Conservation (phyloP, 2,113 vertebrate genomes). For the Spea bombifrons region DNA sequence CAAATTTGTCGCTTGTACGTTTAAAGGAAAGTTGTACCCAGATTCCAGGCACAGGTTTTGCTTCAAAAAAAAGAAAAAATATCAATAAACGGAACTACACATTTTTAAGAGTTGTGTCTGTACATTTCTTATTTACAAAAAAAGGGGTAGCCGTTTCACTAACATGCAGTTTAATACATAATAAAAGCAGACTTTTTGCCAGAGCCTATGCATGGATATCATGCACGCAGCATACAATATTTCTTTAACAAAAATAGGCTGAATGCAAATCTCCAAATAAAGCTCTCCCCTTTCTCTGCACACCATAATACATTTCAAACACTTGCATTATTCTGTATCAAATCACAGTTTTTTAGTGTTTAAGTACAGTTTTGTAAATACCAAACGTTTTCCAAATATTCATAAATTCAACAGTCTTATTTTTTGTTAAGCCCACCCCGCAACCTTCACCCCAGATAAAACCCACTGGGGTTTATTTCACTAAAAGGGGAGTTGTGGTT, state of each 20-base stretch:
- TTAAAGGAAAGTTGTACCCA: background rate
- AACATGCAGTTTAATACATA: conserved; percentile 69
- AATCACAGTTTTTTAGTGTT: conserved; percentile 55
- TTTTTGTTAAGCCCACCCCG: conserved; percentile 13
- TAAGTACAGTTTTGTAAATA: conserved; percentile 45
- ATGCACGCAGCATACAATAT: conserved; percentile 56
- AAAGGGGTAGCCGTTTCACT: conserved; percentile 49
- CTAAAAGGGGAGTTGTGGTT: no score
- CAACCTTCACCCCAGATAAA: background rate
- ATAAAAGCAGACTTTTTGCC: conserved; percentile 65
- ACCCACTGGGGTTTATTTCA: background rate
- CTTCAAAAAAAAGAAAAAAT: accelerated
- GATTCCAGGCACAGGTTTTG: conserved; percentile 9
- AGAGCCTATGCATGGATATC: conserved; percentile 67
- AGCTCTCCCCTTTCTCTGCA: conserved; percentile 49
- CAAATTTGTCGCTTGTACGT: background rate
- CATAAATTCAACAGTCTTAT: conserved; percentile 59
- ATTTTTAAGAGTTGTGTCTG: background rate
- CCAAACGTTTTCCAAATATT: conserved; percentile 49
- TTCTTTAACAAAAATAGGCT: conserved; percentile 52
- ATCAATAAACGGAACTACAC: background rate
- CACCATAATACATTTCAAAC: background rate
- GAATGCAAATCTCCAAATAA: conserved; percentile 61
- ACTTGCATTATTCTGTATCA: background rate
- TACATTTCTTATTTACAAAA: conserved; percentile 18